A percentile compares a stretch with the other conserved stretches of the same genome.
Evolutionary conservation across 2,888 invertebrate genomes (phyloP).

Genomic region (Piscicola geometra): DNA sequence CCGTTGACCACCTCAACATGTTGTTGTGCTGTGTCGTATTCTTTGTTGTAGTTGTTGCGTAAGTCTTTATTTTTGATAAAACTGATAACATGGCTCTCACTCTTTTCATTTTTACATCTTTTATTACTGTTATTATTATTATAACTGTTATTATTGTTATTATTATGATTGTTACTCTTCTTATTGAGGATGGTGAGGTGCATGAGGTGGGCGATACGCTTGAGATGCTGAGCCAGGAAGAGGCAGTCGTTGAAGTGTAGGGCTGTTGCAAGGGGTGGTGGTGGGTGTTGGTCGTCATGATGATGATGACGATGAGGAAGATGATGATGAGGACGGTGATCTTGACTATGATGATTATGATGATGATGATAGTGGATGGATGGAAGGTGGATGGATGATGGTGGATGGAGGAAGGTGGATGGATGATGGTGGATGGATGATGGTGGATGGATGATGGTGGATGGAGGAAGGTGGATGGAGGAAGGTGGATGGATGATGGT

Average conservation of each 20-base stretch:
- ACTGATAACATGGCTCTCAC: neutral
- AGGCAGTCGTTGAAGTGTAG: conserved; percentile 13
- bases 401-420: too few relatives aligned
- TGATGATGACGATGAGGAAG: too few relatives aligned
- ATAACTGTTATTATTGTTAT: neutral
- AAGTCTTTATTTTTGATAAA: neutral
- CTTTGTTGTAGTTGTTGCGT: neutral
- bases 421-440: too few relatives aligned
- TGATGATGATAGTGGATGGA: too few relatives aligned
- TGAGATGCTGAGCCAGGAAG: conserved; percentile 22
- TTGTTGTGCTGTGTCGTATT: neutral
- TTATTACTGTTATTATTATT: neutral
- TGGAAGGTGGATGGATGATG: too few relatives aligned
- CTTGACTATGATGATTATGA: too few relatives aligned
- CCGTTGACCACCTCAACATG: neutral
- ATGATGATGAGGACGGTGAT: too few relatives aligned
- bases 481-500: too few relatives aligned
- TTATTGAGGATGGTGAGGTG: too few relatives aligned
- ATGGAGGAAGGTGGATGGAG: too few relatives aligned
- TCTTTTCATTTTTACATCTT: neutral
- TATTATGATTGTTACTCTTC: neutral
- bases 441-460: too few relatives aligned
- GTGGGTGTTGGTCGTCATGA: too few relatives aligned
- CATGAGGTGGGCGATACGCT: neutral
- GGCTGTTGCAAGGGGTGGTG: neutral